Base-by-base conservation (phyloP, 64 coral and sea anemone species). In the Stylophora pistillata region DNA sequence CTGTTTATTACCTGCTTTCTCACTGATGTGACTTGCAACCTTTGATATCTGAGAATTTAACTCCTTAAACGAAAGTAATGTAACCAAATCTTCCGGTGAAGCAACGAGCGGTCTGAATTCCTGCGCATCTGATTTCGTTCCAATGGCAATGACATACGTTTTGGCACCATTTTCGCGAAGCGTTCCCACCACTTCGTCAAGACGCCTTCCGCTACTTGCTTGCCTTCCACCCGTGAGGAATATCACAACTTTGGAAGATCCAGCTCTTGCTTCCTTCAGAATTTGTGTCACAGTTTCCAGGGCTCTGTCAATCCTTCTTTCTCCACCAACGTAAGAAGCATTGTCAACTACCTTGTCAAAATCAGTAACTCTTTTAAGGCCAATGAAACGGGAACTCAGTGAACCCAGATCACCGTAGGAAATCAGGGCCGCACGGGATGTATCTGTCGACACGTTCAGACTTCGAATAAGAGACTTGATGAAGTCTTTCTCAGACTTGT, bases 381-480 rank as follows among this genome's bases (percentile, higher is more conserved):
- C 71, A 23, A 29, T 61, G 53, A 91, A 85, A 29, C 57, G 84
- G 13, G 89, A 85, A 7, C 17, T 78, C 23, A 75, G 34, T 55
- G 64, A 86, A 26, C 32, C 76, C 10, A 11, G 87, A 59, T 72
- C 88, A 53, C 94, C 80, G 77, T 96, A 96, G n/a, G 91, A 89
- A 13, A 96, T 85, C 5, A 85, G 30, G 15, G 90, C 87, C 66
- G 86, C 90, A 47, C 90, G 79, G 15, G 94, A 92, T 30, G 79
- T 60, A 25, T 63, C 74, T 31, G 86, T 74, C 30, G 86, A 88
- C 14, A 96, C 28, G 63, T 89, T 77, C 15, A 96, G 85, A n/a
- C 60, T 78, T 29, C 90, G 78, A 89, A 81, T 79, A 76, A 96
- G 74, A 15, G 90, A 96, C 78, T 96, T 96, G 37, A 96, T 58